These are phyloP conservation scores for Argynnis bischoffii DNA, from an alignment of 2,888 invertebrate genomes.

Conservation along the genomic window DNA sequence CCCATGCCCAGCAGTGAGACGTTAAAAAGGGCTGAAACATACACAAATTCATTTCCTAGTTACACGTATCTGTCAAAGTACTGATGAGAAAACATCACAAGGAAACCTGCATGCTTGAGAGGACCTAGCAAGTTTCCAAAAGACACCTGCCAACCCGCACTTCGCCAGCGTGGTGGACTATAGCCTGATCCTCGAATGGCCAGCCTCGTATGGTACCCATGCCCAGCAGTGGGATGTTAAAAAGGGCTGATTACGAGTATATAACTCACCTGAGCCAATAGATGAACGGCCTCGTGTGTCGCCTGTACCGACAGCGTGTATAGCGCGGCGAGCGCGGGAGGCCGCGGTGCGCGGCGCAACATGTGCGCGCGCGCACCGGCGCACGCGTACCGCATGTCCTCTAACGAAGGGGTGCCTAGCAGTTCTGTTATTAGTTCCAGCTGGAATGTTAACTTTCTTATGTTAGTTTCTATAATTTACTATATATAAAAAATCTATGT, in stretches of 20 bases:
- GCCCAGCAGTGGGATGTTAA: no score
- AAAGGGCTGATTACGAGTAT: not conserved
- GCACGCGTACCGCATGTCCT: slow-evolving; percentile 98
- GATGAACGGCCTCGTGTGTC: slow-evolving; percentile 98
- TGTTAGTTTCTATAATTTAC: not conserved
- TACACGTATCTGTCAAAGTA: no score
- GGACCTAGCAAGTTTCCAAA: no score
- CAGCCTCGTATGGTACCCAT: no score
- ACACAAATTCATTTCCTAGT: no score
- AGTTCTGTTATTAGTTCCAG: slow-evolving; percentile 98
- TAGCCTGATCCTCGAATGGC: no score
- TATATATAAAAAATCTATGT: not conserved
- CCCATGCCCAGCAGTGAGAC: no score
- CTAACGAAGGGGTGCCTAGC: slow-evolving; percentile 96
- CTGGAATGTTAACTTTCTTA: slow-evolving; percentile 70
- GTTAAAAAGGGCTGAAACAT: no score
- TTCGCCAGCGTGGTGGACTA: no score
- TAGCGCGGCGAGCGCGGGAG: slow-evolving; percentile 92
- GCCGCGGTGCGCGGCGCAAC: slow-evolving; percentile 92
- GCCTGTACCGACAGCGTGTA: slow-evolving; percentile 96
- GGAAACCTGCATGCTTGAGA: no score
- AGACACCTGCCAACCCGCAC: no score
- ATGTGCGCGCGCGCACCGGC: slow-evolving; percentile 97
- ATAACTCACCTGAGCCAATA: slow-evolving; percentile 83
- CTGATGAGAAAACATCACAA: no score